Percentiles rank a stretch among this genome's conserved stretches.
Conservation (phyloP, 2,797 vertebrate genomes). For the Holocentrus rufus region DNA sequence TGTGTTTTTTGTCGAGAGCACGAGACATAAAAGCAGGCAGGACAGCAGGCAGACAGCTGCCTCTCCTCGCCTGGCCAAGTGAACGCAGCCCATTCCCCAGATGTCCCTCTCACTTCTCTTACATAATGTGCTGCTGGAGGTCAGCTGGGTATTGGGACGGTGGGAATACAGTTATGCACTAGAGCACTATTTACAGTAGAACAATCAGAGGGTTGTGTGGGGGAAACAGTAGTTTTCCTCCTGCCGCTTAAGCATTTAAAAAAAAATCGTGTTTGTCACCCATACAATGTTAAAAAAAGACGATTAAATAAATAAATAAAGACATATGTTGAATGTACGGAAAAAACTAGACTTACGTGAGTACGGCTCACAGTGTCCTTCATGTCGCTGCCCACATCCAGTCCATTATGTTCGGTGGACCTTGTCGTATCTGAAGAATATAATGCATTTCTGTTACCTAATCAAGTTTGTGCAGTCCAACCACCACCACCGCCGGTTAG, state of each 20-base stretch:
- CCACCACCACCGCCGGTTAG: conserved; percentile 36
- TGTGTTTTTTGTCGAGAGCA: conserved; percentile 45
- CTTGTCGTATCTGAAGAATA: conserved; percentile 29
- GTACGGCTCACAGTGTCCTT: conserved; percentile 12
- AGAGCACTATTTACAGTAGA: conserved; percentile 55
- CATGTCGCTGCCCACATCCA: neutral
- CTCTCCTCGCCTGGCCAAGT: conserved; percentile 44
- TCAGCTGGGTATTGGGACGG: conserved; percentile 77
- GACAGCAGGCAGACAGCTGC: conserved; percentile 32
- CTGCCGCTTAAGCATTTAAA: neutral
- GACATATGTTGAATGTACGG: conserved; percentile 14
- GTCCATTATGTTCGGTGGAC: conserved; percentile 19
- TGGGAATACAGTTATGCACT: conserved; percentile 57
- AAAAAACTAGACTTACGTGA: neutral
- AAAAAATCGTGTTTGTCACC: conserved; percentile 4
- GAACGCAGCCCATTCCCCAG: conserved; percentile 56
- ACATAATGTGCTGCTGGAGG: conserved; percentile 70
- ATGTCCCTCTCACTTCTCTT: conserved; percentile 62
- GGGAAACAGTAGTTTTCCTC: conserved; percentile 29
- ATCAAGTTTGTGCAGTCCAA: conserved; percentile 46
- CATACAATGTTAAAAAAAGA: neutral
- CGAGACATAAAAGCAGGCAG: conserved; percentile 34
- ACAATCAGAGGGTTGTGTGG: conserved; percentile 38
- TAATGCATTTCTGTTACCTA: conserved; percentile 48
- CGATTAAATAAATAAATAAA: neutral